Base-by-base conservation (phyloP, 2,888 invertebrate species). In the Syrphus vitripennis region DNA sequence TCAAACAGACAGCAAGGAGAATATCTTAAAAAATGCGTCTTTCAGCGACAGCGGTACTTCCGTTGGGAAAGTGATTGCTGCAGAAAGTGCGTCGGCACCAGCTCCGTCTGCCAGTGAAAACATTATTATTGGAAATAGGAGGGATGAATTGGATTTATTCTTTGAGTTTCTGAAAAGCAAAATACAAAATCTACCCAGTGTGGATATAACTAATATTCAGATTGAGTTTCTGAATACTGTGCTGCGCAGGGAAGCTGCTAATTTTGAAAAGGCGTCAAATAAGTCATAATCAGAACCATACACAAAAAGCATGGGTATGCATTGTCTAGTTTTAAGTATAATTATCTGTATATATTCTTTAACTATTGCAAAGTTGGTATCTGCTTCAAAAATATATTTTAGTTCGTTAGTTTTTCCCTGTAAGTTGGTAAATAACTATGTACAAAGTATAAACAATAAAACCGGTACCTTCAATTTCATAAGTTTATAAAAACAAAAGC, bases 201-300 rank as follows among this genome's bases (percentile, higher is more conserved):
- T 90, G 12, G 91, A 91, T 70, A 91, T 91, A 3, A 91, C 92
- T 37, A 89, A 90, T 31, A 91, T 91, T 70, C 91, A 91, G 80
- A 90, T 92, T 76, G 92, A 91, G 75, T 91, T 92, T 82, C 87
- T 91, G 4, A 92, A 91, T 81, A 90, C 90, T 40, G 91, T 91
- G 34, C 88, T 91, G 45, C 89, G 89, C 21, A 90, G 90, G 77
- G 91, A 91, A 82, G 89, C 89, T 10, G 88, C 89, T 26, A 75
- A 80, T 55, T 1, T 21, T 19, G 21, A 31, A 34, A 59, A 34
- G 0, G 7, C 2, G 7, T 4, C 31, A 34, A 40, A 48, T 12
- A 48, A 16, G 4, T 21, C 3, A n/a, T 21, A 10, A 50, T 48
- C 21, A 21, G 19, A 12, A 21, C 4, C 9, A 45, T 10, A 3